phyloP scores from a whole-genome alignment of 2,888 invertebrate genomes.

The Dermolepida albohirtum region DNA sequence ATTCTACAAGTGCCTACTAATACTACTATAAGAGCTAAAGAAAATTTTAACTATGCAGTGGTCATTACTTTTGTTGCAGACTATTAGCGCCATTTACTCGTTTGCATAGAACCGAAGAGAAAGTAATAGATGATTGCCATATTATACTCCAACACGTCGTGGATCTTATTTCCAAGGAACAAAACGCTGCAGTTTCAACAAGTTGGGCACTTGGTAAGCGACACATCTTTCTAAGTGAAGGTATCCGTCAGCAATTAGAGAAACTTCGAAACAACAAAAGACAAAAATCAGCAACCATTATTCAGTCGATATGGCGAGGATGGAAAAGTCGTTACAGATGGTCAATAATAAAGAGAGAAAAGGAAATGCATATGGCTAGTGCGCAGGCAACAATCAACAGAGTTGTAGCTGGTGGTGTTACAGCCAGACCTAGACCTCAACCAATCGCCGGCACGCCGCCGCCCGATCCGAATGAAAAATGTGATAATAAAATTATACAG shows the following conservation, averaged over 20 bases:
- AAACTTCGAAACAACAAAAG: slow-evolving; percentile 82
- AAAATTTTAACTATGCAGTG: background rate
- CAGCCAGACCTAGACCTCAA: slow-evolving; percentile 83
- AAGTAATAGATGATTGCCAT: slow-evolving; percentile 82
- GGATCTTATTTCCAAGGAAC: slow-evolving; percentile 69
- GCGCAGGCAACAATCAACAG: slow-evolving; percentile 48
- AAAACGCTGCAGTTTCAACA: slow-evolving; percentile 72
- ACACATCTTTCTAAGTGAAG: slow-evolving; percentile 94
- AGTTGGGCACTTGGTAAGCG: slow-evolving; percentile 94
- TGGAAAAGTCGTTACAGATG: slow-evolving; percentile 78
- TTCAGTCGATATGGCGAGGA: slow-evolving; percentile 89
- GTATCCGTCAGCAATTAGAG: slow-evolving; percentile 90
- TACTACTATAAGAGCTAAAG: too few relatives aligned
- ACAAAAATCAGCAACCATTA: slow-evolving; percentile 82
- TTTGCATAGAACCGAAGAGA: slow-evolving; percentile 75
- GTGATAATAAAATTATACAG: slow-evolving; percentile 89
- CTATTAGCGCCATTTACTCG: slow-evolving; percentile 84
- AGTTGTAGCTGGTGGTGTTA: slow-evolving; percentile 64
- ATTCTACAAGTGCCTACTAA: too few relatives aligned
- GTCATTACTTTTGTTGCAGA: slow-evolving; percentile 59
- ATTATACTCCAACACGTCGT: slow-evolving; percentile 79
- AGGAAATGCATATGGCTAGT: slow-evolving; percentile 51
- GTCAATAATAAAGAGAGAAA: slow-evolving; percentile 68
- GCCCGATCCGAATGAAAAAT: slow-evolving; percentile 85
- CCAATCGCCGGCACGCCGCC: slow-evolving; percentile 91